A percentile compares a stretch with the other conserved stretches of the same genome.
Conservation (phyloP, 1,140 invertebrate species). For the Melanaphis sacchari region DNA sequence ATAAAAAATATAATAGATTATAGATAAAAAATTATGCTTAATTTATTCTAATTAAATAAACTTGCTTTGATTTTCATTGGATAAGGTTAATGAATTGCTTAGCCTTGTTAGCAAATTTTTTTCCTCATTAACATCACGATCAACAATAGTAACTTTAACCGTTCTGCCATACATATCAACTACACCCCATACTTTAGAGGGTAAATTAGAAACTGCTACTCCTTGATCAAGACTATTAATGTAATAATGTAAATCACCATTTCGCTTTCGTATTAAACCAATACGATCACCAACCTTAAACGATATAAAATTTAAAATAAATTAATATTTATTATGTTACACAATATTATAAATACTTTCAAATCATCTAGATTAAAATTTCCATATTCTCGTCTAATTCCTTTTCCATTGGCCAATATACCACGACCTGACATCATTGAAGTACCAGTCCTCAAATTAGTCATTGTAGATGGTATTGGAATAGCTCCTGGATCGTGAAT, state of each 20-base stretch:
- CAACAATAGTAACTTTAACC: conserved; percentile 87
- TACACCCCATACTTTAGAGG: conserved; percentile 84
- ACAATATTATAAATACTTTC: conserved; percentile 67
- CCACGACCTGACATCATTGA: conserved; percentile 98
- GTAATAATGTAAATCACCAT: conserved; percentile 89
- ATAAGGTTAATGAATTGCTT: conserved; percentile 66
- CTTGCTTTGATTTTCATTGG: conserved; percentile 62
- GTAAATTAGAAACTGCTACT: conserved; percentile 80
- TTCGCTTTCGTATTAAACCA: conserved; percentile 82
- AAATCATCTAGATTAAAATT: conserved; percentile 94
- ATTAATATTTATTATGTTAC: background rate
- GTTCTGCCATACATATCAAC: conserved; percentile 97
- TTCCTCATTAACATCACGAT: conserved; percentile 79
- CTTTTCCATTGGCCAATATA: conserved; percentile 92
- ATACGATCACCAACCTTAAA: conserved; percentile 84
- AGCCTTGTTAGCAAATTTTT: conserved; percentile 77
- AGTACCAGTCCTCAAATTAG: conserved; percentile 92
- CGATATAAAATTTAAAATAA: background rate
- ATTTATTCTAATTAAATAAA: background rate
- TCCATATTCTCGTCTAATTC: conserved; percentile 89
- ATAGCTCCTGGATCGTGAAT: conserved; percentile 89
- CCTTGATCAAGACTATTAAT: conserved; percentile 95
- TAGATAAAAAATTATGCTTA: background rate
- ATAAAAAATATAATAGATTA: background rate
- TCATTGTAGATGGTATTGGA: conserved; percentile 96